These are phyloP conservation scores for Corvus hawaiiensis DNA, from an alignment of 2,113 vertebrate genomes.

Conservation along the genomic window DNA sequence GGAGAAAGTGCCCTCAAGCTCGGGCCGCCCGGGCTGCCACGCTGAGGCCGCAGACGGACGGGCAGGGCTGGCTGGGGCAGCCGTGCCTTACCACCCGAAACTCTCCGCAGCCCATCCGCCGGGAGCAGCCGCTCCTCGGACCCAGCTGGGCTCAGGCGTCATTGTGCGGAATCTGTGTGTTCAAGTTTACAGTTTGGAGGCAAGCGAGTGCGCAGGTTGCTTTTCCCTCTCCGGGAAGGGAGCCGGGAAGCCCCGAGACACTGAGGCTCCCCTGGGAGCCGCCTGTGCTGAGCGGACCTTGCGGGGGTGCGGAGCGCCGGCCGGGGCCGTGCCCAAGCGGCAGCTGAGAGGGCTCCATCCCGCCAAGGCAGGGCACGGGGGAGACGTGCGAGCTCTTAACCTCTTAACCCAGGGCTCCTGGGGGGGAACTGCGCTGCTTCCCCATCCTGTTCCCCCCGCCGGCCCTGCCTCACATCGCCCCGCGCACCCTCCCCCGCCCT, in stretches of 20 bases:
- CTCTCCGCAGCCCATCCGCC: background rate
- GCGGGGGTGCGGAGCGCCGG: background rate
- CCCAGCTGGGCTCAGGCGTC: background rate
- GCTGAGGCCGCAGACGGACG: background rate
- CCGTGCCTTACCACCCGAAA: background rate
- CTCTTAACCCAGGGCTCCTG: background rate
- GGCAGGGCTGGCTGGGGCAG: no score
- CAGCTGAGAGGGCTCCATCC: background rate
- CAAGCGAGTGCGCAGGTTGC: no score
- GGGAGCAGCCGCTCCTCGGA: background rate
- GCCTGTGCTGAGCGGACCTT: rapidly evolving
- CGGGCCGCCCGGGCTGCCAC: background rate
- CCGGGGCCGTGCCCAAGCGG: background rate
- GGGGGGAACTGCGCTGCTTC: background rate
- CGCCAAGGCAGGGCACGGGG: background rate
- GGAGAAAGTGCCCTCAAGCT: background rate
- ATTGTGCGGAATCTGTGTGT: no score
- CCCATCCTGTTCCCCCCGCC: background rate
- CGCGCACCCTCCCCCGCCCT: background rate
- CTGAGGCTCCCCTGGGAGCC: background rate
- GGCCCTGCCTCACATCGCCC: rapidly evolving
- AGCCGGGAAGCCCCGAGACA: background rate
- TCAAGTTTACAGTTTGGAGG: background rate
- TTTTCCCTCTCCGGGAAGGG: background rate
- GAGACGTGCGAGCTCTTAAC: rapidly evolving